Percentiles rank a stretch among this genome's conserved stretches.
These are phyloP conservation scores for Odocoileus hemionus DNA, from an alignment of 2,113 vertebrate species.

Conservation along the genomic window DNA sequence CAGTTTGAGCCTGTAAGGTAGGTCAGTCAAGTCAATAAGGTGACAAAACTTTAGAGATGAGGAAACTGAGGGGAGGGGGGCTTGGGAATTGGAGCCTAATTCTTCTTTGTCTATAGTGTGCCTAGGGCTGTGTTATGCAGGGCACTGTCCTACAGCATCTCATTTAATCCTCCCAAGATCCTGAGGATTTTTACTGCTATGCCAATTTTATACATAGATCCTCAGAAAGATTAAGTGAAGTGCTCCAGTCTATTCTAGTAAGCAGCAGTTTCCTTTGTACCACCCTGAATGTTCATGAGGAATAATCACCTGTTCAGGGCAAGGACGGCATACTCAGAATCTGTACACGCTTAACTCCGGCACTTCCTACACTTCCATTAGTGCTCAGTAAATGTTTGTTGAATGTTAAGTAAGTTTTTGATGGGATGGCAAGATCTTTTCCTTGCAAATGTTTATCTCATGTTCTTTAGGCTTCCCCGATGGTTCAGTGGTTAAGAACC, in stretches of 20 bases:
- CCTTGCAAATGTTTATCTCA: neutral
- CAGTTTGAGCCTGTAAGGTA: neutral
- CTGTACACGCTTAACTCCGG: neutral
- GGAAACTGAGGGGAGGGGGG: too few species aligned
- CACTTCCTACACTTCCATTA: accelerated
- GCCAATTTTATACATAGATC: neutral
- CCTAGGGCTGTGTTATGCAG: neutral
- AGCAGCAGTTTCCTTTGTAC: too few species aligned
- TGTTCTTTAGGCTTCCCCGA: neutral
- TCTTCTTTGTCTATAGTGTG: neutral
- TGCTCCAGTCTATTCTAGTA: neutral
- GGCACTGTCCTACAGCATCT: neutral
- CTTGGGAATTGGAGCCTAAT: neutral
- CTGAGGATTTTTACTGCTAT: neutral
- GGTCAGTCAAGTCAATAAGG: neutral
- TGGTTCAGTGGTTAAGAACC: neutral
- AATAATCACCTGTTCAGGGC: neutral
- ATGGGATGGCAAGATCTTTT: neutral
- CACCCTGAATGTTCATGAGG: neutral
- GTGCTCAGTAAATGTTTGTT: neutral
- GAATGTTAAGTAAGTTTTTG: neutral
- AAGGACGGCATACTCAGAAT: accelerated
- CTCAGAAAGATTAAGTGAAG: neutral
- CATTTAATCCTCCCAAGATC: neutral
- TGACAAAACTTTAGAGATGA: neutral